A percentile compares a stretch with the other conserved stretches of the same genome.
Conservation (phyloP, 2,797 vertebrate genomes). For the Pteronotus mesoamericanus region DNA sequence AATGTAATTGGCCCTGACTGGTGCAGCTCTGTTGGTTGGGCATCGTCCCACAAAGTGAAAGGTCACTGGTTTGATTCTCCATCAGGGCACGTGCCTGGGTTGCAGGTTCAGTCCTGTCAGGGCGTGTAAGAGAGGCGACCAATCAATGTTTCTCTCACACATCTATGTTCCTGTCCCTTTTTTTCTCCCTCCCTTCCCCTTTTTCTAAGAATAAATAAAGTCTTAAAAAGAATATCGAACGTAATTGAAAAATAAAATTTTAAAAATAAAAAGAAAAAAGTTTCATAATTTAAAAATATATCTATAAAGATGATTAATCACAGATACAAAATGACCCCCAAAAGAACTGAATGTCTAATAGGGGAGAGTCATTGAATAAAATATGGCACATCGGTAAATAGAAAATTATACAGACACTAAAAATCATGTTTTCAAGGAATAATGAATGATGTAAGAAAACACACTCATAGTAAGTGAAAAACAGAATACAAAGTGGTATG, state of each 20-base stretch:
- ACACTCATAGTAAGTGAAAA: neutral
- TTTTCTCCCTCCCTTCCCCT: neutral
- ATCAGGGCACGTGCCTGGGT: neutral
- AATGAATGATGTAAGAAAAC: slow-evolving; percentile 1
- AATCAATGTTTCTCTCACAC: neutral
- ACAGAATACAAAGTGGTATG: neutral
- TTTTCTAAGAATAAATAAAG: neutral
- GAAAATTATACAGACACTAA: neutral
- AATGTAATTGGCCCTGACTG: neutral
- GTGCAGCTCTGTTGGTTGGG: neutral
- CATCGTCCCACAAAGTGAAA: neutral
- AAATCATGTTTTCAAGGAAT: neutral
- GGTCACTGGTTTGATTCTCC: neutral
- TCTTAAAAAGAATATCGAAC: neutral
- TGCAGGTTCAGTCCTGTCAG: neutral
- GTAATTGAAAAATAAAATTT: neutral
- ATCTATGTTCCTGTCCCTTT: too few relatives aligned
- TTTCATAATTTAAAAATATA: neutral
- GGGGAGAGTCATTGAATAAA: neutral
- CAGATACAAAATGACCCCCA: neutral
- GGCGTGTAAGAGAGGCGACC: neutral
- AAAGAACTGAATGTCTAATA: neutral
- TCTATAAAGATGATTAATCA: neutral
- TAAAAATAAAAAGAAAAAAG: neutral
- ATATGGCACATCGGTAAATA: neutral